Percentiles rank a stretch among this genome's conserved stretches.
These are phyloP conservation scores for Sturnira hondurensis DNA, from an alignment of 2,113 vertebrate genomes.

Conservation along the genomic window DNA sequence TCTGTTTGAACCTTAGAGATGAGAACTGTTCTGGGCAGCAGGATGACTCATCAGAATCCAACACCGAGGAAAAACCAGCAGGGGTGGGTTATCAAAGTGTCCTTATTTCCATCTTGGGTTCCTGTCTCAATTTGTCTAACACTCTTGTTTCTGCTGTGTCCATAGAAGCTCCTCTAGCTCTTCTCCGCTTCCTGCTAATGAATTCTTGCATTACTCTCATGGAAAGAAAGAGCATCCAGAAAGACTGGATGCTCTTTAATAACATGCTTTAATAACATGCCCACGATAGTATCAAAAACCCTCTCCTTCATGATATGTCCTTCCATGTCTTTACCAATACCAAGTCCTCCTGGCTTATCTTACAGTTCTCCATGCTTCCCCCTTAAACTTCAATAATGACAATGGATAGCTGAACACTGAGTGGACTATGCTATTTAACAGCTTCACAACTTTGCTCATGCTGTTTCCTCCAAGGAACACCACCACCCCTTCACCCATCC, in stretches of 20 bases:
- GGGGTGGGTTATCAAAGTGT: neutral
- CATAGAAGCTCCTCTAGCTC: neutral
- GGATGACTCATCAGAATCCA: neutral
- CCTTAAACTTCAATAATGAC: neutral
- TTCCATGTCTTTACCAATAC: neutral
- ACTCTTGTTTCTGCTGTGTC: neutral
- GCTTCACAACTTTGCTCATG: neutral
- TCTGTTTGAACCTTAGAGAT: neutral
- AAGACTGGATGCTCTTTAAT: neutral
- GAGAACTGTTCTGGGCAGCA: neutral
- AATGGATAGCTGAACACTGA: neutral
- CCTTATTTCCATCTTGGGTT: neutral
- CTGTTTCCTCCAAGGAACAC: neutral
- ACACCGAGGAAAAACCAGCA: neutral
- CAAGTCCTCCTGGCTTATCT: neutral
- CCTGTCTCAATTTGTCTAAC: neutral
- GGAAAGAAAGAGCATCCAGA: neutral
- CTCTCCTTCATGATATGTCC: neutral
- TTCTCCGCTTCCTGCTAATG: neutral
- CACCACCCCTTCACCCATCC: neutral
- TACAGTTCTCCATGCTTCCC: neutral
- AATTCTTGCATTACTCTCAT: neutral
- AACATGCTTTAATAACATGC: neutral
- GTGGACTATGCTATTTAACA: neutral
- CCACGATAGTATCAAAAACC: neutral